A percentile compares a stretch with the other conserved stretches of the same genome.
These are phyloP conservation scores for Anisognathus igniventris DNA, from an alignment of 2,797 vertebrate genomes.

Conservation along the genomic window DNA sequence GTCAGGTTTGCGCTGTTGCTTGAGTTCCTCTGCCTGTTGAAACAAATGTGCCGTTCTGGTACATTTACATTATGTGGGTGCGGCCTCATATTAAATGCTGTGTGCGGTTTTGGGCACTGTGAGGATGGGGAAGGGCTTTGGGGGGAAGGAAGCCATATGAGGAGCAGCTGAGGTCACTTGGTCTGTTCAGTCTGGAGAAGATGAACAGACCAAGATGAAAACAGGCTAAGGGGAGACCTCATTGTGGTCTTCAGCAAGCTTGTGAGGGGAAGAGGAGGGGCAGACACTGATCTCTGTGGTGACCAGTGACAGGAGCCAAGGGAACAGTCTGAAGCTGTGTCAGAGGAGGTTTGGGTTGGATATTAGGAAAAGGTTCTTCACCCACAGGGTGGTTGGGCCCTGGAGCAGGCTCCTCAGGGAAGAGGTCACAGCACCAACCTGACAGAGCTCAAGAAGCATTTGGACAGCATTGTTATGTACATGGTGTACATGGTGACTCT, in stretches of 20 bases:
- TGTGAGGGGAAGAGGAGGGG: neutral
- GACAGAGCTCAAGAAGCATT: neutral
- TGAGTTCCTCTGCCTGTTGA: neutral
- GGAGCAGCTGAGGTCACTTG: neutral
- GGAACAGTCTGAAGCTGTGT: neutral
- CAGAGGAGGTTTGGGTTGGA: rapidly evolving
- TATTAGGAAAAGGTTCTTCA: neutral
- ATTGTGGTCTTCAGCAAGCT: rapidly evolving
- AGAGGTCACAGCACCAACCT: neutral
- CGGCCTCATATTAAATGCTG: neutral
- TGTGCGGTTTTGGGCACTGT: neutral
- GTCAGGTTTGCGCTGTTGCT: neutral
- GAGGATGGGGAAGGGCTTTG: neutral
- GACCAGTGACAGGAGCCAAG: rapidly evolving
- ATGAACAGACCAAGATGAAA: neutral
- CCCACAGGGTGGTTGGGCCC: rapidly evolving
- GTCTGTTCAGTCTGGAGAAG: neutral
- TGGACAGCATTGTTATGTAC: rapidly evolving
- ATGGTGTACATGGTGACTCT: neutral
- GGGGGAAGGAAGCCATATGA: rapidly evolving
- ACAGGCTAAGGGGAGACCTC: neutral
- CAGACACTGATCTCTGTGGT: neutral
- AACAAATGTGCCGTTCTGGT: neutral
- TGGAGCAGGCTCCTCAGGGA: neutral
- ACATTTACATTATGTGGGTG: rapidly evolving